A percentile compares a stretch with the other conserved stretches of the same genome.
These are phyloP conservation scores for Odocoileus virginianus DNA, from an alignment of 2,113 vertebrate genomes.

Conservation along the genomic window DNA sequence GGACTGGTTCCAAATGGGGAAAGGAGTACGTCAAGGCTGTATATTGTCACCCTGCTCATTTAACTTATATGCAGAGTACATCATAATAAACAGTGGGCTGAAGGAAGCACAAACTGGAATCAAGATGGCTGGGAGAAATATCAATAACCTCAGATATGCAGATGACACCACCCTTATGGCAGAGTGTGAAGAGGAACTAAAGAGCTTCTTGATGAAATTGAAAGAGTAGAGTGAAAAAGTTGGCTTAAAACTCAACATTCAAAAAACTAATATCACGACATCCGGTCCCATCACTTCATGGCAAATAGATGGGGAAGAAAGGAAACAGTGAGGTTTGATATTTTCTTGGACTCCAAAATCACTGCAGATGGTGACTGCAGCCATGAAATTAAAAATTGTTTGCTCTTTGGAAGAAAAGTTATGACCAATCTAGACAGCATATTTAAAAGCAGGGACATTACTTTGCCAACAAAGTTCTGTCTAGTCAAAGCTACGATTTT, in stretches of 20 bases:
- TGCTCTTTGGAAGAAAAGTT: background rate
- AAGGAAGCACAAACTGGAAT: background rate
- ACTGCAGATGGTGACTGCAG: background rate
- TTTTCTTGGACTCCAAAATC: background rate
- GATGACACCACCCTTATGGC: background rate
- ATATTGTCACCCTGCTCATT: background rate
- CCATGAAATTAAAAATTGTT: background rate
- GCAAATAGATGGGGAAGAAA: background rate
- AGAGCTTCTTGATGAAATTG: background rate
- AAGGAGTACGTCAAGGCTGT: background rate
- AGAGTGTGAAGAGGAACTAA: background rate
- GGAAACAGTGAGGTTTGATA: background rate
- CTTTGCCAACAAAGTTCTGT: background rate
- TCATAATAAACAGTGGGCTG: accelerated
- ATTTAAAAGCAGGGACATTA: background rate
- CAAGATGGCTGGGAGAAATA: background rate
- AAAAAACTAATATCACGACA: background rate
- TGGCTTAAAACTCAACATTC: background rate
- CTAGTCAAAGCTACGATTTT: background rate
- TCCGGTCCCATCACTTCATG: background rate
- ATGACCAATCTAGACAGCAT: background rate
- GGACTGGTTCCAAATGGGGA: background rate
- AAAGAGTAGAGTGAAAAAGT: background rate
- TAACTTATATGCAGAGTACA: background rate
- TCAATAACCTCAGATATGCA: background rate